Evolutionary conservation across 2,113 vertebrate genomes (phyloP).

Genomic region (Hemiscyllium ocellatum): DNA sequence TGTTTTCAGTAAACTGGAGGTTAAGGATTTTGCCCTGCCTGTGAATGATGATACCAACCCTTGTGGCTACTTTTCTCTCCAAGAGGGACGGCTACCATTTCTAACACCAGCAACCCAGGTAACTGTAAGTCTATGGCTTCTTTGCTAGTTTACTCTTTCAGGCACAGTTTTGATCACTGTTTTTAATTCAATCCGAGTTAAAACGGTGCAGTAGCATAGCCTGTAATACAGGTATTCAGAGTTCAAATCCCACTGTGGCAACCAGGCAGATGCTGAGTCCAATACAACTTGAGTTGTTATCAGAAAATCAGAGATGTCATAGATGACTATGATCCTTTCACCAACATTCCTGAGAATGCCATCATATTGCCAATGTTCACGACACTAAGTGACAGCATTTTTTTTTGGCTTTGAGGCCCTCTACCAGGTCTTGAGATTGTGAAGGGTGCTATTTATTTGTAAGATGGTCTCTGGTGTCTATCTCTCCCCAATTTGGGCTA

Average conservation of each 20-base stretch:
- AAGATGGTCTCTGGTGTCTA: neutral
- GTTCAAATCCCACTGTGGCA: neutral
- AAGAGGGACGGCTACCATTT: neutral
- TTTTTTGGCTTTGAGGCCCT: neutral
- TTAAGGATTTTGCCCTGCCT: neutral
- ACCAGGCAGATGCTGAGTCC: neutral
- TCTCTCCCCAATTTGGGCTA: neutral
- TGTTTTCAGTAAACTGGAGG: constrained; percentile 15
- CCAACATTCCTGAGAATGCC: neutral
- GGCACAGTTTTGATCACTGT: neutral
- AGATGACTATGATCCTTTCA: too few relatives aligned
- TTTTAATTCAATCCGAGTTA: neutral
- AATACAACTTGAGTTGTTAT: neutral
- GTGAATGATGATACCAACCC: neutral
- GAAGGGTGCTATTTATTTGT: neutral
- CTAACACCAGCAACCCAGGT: neutral
- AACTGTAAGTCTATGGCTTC: neutral
- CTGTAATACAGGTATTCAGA: neutral
- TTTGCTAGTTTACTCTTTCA: neutral
- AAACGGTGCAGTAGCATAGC: neutral
- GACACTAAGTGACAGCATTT: neutral
- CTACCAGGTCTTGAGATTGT: neutral
- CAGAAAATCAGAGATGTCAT: neutral
- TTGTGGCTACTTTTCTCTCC: neutral
- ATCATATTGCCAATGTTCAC: neutral